Base-by-base conservation (phyloP, 92 coral and sea anemone genomes). In the Meandrina meandrites region DNA sequence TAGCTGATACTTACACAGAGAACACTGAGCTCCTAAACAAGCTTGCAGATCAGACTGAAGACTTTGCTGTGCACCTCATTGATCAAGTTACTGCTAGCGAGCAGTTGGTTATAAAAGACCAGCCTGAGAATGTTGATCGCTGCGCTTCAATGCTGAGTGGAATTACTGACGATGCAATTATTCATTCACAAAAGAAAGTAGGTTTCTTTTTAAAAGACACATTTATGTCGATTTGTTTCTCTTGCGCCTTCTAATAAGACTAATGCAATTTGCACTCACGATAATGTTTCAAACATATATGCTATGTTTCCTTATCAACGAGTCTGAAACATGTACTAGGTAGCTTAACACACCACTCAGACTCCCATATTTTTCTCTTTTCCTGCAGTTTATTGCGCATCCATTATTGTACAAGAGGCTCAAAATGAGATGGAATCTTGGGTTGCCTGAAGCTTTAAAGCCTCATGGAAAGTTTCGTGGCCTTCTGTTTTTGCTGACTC, bases 141-240 rank as follows among this genome's bases (percentile, higher is more conserved):
- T 58, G 78, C 21, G 88, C 76, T 0, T 77, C 88, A 18, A 47
- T 85, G 82, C 31, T 85, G 73, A 85, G 82, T 62, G 82, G 35
- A n/a, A 76, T 85, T 32, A 85, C 88, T 0, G 82, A 85, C 28
- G 58, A 80, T 12, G 90, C 90, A 14, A 81, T 88, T 48, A 22
- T 56, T 16, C 36, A 81, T 83, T 81, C 74, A 32, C 90, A 88
- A 64, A 88, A 88, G 70, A 88, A 88, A 57, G 90, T 88, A 42
- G 2, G 75, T 31, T 2, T 24, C 68, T 6, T 60, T 27, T 12
- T 27, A 27, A 60, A 1, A 60, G 28, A 22, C 10, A 60, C 13
- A 3, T 60, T 60, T 11, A 22, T 60, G 28, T 58, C 17, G n/a
- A 58, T n/a, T n/a, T n/a, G n/a, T n/a, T n/a, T n/a, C n/a, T n/a